These are phyloP conservation scores for Syngnathus rostellatus DNA, from an alignment of 2,797 vertebrate genomes.

Conservation along the genomic window DNA sequence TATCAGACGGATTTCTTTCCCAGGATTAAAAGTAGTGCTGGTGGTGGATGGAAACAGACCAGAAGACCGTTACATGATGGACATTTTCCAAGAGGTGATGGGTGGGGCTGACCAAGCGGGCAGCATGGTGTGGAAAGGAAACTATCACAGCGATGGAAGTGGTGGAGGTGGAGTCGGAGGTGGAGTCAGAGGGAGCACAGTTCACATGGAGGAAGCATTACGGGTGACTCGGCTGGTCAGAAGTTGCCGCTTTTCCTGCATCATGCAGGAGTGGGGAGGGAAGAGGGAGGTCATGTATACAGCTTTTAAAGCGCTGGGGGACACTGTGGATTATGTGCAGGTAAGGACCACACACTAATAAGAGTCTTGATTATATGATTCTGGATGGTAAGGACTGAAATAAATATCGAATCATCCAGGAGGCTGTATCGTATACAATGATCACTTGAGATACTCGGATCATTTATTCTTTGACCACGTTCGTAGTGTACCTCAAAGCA, in stretches of 20 bases:
- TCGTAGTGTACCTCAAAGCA: no score
- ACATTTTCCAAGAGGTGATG: conserved; percentile 94
- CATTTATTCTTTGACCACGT: no score
- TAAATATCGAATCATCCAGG: not conserved
- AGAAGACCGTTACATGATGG: conserved; percentile 94
- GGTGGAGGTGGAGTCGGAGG: conserved; percentile 40
- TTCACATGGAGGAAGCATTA: conserved; percentile 72
- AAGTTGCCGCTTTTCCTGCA: conserved; percentile 76
- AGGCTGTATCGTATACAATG: no score
- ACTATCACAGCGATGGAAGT: conserved; percentile 81
- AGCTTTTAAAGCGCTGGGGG: conserved; percentile 89
- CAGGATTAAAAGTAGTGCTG: conserved; percentile 88
- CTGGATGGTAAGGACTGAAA: not conserved
- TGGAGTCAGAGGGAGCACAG: conserved; percentile 39
- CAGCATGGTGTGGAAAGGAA: conserved; percentile 86
- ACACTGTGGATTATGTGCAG: conserved; percentile 94
- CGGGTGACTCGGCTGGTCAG: conserved; percentile 73
- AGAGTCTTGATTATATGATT: not conserved
- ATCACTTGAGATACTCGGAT: no score
- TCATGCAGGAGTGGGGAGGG: conserved; percentile 98
- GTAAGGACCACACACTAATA: conserved; percentile 50
- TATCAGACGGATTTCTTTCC: conserved; percentile 82
- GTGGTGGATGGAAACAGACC: conserved; percentile 92
- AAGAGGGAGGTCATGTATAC: conserved; percentile 99
- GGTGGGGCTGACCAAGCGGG: conserved; percentile 75